phyloP scores from a whole-genome alignment of 2,888 invertebrate genomes.

The Aphodius granarius region DNA sequence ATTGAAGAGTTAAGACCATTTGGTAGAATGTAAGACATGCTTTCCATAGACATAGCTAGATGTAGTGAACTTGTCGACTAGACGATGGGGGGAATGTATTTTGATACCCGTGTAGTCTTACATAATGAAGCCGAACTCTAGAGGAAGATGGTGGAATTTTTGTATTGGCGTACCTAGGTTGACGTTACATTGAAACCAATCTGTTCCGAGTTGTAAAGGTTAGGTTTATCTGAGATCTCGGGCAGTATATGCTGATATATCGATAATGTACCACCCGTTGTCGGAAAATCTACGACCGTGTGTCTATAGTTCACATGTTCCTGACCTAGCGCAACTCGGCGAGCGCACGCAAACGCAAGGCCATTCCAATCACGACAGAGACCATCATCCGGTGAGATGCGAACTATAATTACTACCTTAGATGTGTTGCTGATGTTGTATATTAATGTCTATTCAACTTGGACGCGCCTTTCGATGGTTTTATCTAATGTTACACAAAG shows the following conservation, averaged over 20 bases:
- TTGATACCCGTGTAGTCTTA: no score
- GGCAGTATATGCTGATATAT: slow-evolving; percentile 16
- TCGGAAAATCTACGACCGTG: slow-evolving; percentile 3
- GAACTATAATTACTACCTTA: not conserved
- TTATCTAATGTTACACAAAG: not conserved
- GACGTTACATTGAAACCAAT: slow-evolving; percentile 3
- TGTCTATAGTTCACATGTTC: slow-evolving; percentile 15
- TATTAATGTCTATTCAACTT: not conserved
- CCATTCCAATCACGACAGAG: slow-evolving; percentile 15
- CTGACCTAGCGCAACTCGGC: slow-evolving; percentile 19
- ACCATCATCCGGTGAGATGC: not conserved
- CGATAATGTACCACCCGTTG: slow-evolving; percentile 7
- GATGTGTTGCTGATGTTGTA: not conserved
- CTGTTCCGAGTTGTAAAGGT: slow-evolving; percentile 2
- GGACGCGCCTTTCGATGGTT: not conserved
- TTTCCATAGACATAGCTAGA: no score
- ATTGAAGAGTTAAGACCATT: no score
- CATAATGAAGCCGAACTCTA: not conserved
- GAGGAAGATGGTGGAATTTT: not conserved
- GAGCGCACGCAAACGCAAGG: slow-evolving; percentile 22
- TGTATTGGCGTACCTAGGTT: not conserved
- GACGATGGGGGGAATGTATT: no score
- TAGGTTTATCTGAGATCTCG: slow-evolving; percentile 8
- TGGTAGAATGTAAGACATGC: no score
- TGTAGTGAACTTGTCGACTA: no score